Base-by-base conservation (phyloP, 2,797 vertebrate species). In the Glossophaga mutica region DNA sequence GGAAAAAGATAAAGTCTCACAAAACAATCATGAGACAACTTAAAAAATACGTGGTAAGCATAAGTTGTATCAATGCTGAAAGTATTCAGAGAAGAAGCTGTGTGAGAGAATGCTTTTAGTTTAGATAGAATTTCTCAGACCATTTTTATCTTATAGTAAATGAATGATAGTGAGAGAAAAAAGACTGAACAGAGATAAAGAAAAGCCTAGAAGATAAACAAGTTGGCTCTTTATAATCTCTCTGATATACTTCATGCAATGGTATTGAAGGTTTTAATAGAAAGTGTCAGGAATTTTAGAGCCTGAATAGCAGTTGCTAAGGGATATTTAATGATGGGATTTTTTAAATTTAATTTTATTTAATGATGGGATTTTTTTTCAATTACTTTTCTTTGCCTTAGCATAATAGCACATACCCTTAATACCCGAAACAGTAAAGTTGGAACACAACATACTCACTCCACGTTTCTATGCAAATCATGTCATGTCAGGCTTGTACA, bases 251-350 rank as follows among this genome's bases (percentile, higher is more conserved):
- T 48, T 91, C 91, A 62, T 59, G 39, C 70, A 87, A 94, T 26
- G 29, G 15, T 79, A 79, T 6, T 82, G 29, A 94, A 46, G 18
- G 39, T 52, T 94, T 96, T 77, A 95, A 95, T 22, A 86, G 39
- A 81, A 95, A 94, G 44, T 83, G 19, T 92, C 44, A 59, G 57
- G 70, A 89, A 94, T 86, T 82, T 88, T 94, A 92, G 95, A 29
- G 79, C 5, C 52, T 91, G 29, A 86, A 73, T 71, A 92, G 37
- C 18, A 95, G n/a, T 73, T 77, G 29, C 74, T 77, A 90, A 62
- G 68, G 39, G 57, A 95, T 11, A 89, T 81, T 81, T 78, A 86
- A 94, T 78, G 22, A 95, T 76, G 55, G 22, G 46, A 83, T 55
- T 6, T 29, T 92, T 96, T 77, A 39, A 39, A 39, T 39, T 39